Evolutionary conservation across 2,113 vertebrate genomes (phyloP).

Genomic region (Oplegnathus fasciatus): DNA sequence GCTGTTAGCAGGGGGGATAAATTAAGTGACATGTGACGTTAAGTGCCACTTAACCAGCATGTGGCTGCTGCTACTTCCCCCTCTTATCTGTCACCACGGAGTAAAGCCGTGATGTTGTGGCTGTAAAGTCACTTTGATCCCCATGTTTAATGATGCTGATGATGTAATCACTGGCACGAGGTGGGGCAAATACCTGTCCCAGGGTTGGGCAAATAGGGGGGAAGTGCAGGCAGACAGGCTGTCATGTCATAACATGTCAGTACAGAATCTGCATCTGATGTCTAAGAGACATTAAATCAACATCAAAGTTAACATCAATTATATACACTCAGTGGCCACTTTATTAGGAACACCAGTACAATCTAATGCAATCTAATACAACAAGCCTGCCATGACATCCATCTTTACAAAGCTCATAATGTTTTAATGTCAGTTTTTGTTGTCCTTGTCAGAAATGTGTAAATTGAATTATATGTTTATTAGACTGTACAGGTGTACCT

Average conservation of each 20-base stretch:
- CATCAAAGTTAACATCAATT: no score
- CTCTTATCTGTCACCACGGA: neutral
- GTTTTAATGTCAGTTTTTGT: no score
- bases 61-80: neutral
- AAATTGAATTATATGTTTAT: no score
- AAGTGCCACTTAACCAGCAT: neutral
- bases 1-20: neutral
- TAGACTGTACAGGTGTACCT: no score
- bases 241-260: neutral
- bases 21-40: neutral
- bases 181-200: no score
- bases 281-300: no score
- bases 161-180: neutral
- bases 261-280: neutral
- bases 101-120: rapidly evolving
- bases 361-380: no score
- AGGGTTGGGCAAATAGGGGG: neutral
- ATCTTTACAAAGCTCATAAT: no score
- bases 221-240: neutral
- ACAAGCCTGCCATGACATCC: no score
- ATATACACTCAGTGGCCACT: no score
- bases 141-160: neutral
- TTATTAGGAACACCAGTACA: no score
- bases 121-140: neutral
- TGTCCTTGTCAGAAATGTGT: no score